phyloP scores from a whole-genome alignment of 2,888 invertebrate species.

The Pollenia angustigena region DNA sequence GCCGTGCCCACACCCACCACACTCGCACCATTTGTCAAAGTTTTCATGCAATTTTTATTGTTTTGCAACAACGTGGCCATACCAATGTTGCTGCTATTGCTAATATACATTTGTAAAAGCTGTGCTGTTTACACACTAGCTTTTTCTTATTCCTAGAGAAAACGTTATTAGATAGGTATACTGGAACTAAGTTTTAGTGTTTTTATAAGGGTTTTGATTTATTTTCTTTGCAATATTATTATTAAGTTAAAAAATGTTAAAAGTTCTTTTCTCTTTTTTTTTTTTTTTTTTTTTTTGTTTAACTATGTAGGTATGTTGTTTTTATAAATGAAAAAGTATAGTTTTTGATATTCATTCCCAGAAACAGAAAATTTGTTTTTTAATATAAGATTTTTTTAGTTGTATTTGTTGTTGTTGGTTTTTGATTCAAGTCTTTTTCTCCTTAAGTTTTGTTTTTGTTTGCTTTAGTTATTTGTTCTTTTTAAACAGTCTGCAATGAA shows the following conservation, averaged over 20 bases:
- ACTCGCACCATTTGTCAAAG: constrained; percentile 87
- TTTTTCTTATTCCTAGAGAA: constrained; percentile 6
- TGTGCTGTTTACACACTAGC: constrained; percentile 24
- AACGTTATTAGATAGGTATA: not conserved
- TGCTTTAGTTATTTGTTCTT: constrained; percentile 62
- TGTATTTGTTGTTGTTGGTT: constrained; percentile 33
- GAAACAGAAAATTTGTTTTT: constrained; percentile 46
- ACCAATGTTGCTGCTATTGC: constrained; percentile 80
- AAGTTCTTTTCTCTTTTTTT: constrained; percentile 3
- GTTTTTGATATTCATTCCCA: constrained; percentile 49
- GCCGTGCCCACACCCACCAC: constrained; percentile 66
- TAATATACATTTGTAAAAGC: constrained; percentile 78
- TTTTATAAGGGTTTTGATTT: constrained; percentile 19
- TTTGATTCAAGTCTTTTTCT: constrained; percentile 69
- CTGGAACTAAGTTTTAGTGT: not conserved
- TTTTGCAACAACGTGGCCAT: constrained; percentile 94
- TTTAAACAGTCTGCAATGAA: constrained; percentile 67
- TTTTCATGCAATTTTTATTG: constrained; percentile 90
- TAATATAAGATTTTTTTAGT: constrained; percentile 21
- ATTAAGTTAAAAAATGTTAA: not conserved
- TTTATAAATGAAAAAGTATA: constrained; percentile 6
- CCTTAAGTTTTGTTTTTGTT: constrained; percentile 61
- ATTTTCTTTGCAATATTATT: not conserved
- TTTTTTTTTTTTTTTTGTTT: constrained; percentile 21
- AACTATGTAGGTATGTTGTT: constrained; percentile 3